Percentiles rank a stretch among this genome's conserved stretches.
phyloP scores from a whole-genome alignment of 1,140 invertebrate species.

The Ceratina japonica region DNA sequence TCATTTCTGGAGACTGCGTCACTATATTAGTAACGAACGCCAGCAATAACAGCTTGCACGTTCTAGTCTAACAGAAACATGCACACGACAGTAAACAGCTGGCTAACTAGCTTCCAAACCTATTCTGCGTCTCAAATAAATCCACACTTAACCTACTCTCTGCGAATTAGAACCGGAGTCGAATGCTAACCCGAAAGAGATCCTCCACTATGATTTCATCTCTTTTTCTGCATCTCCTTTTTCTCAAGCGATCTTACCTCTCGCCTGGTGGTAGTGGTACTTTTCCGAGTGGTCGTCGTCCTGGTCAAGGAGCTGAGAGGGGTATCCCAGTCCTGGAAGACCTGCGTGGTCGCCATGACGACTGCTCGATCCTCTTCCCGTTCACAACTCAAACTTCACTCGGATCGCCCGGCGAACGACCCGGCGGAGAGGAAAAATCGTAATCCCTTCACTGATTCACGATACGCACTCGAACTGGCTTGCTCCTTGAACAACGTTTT shows the following conservation, averaged over 20 bases:
- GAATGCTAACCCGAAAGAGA: neutral
- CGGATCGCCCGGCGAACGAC: neutral
- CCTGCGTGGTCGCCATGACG: constrained; percentile 76
- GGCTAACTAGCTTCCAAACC: constrained; percentile 18
- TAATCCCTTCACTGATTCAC: constrained; percentile 45
- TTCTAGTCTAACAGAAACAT: neutral
- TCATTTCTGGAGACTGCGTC: neutral
- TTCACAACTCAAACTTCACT: constrained; percentile 52
- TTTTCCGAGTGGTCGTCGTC: constrained; percentile 71
- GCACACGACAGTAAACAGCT: constrained; percentile 20
- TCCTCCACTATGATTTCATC: too few relatives aligned
- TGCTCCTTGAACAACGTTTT: constrained; percentile 30
- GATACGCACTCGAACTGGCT: constrained; percentile 35
- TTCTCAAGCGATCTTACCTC: constrained; percentile 58
- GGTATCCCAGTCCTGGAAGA: constrained; percentile 77
- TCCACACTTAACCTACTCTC: neutral
- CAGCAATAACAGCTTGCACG: neutral
- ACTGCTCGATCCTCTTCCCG: constrained; percentile 10
- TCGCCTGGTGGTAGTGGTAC: constrained; percentile 64
- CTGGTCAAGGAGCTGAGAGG: constrained; percentile 69
- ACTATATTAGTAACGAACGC: neutral
- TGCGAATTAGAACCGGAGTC: neutral
- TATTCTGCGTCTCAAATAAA: constrained; percentile 28
- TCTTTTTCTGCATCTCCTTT: neutral
- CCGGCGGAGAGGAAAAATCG: neutral